Evolutionary conservation across 2,797 vertebrate genomes (phyloP), one percentile per base, ranked within the genome.

Genomic region (Tragopan temminckii): DNA sequence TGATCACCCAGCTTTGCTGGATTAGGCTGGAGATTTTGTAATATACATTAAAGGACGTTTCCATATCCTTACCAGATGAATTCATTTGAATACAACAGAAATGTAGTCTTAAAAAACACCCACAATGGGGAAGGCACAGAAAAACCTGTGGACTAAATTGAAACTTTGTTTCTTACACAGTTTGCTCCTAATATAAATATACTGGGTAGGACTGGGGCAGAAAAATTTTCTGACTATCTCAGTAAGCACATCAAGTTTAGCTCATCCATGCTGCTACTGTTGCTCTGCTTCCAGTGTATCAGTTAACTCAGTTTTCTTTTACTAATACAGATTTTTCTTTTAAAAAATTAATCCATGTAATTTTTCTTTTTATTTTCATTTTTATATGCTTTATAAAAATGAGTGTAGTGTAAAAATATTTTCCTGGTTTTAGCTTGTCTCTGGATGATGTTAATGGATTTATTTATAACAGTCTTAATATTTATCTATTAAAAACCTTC

Each of bases 171-270:
- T 29, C 15, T 89, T 50, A 27, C 16, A 19, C 9, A 33, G 23
- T 23, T 48, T 48, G n/a, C 15, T 50, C 15, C 50, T 52, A 55
- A 13, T 55, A 24, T 42, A 68, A 42, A 62, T 27, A 24, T 3
- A 38, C 19, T 58, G 13, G 1, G 0, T 20, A 29, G 19, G 21
- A 77, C 70, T 38, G 1, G 0, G n/a, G 58, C 15, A 52, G n/a
- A 12, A 63, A 36, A 76, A 38, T 4, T 46, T 33, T 33, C 29
- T 6, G 11, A 4, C 21, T 33, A 38, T 11, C 12, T 48, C 46
- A 24, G 46, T 48, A 24, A 48, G 46, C 46, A 24, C 46, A 48
- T 50, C 23, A 40, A 42, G 36, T 50, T 82, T 50, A 64, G 27
- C 23, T 24, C 15, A 6, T 31, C 7, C 15, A 2, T 16, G 7